Conservation (phyloP, 2,797 vertebrate genomes). For the Poecilia picta region DNA sequence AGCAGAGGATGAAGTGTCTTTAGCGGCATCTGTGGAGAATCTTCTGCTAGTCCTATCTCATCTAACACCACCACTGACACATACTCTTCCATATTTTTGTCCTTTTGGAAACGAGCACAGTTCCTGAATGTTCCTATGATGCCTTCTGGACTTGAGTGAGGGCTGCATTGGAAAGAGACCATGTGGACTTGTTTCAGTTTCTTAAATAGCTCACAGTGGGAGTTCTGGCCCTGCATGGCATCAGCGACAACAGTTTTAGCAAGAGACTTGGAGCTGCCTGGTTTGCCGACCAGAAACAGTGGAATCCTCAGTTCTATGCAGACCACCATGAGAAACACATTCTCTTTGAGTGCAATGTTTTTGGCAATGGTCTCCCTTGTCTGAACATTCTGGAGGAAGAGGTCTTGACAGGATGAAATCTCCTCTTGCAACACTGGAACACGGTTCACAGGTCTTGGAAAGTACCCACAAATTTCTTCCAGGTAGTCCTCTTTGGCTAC, state of each 20-base stretch:
- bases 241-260: constrained; percentile 84
- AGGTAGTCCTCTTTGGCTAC: constrained; percentile 75
- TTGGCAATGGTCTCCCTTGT: constrained; percentile 78
- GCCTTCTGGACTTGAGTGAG: constrained; percentile 85
- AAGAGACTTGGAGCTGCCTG: constrained; percentile 86
- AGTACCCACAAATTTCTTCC: constrained; percentile 59
- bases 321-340: constrained; percentile 86
- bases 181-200: constrained; percentile 83
- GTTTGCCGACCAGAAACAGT: constrained; percentile 85
- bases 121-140: constrained; percentile 84
- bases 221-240: constrained; percentile 81
- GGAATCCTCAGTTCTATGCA: constrained; percentile 85
- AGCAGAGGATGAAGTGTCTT: constrained; percentile 85
- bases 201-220: constrained; percentile 75
- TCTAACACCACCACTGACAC: constrained; percentile 85
- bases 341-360: constrained; percentile 83
- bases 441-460: constrained; percentile 53
- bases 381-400: constrained; percentile 76
- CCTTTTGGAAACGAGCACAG: constrained; percentile 84
- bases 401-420: constrained; percentile 78
- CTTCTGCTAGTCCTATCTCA: constrained; percentile 86
- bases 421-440: constrained; percentile 48
- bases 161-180: constrained; percentile 87
- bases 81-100: constrained; percentile 81
- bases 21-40: constrained; percentile 85